A percentile compares a stretch with the other conserved stretches of the same genome.
These are phyloP conservation scores for Botrylloides violaceus DNA, from an alignment of 23 tunicate genomes.

Conservation along the genomic window DNA sequence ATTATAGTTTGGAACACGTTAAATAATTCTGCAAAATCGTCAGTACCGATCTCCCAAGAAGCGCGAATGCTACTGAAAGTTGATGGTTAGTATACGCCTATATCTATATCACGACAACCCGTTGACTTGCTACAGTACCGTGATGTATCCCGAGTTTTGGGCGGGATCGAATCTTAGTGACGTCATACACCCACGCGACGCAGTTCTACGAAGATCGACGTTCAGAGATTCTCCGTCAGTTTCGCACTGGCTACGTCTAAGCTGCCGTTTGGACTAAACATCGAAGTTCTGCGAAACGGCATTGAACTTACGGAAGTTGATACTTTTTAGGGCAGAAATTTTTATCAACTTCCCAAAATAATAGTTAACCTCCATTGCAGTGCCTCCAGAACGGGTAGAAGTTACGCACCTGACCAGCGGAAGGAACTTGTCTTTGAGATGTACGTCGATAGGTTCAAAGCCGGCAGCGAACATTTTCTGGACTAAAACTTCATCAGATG, in stretches of 20 bases:
- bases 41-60: neutral
- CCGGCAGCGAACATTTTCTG: conserved; percentile 63
- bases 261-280: too few species aligned
- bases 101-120: too few species aligned
- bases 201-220: too few species aligned
- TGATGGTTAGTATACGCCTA: neutral
- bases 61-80: neutral
- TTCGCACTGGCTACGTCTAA: too few species aligned
- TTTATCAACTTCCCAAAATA: too few species aligned
- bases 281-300: too few species aligned
- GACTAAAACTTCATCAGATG: conserved; percentile 18
- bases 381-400: conserved; percentile 45
- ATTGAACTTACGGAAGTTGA: too few species aligned
- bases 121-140: neutral
- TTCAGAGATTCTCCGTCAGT: too few species aligned
- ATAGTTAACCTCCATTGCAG: conserved; percentile 13
- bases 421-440: conserved; percentile 65
- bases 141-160: too few species aligned
- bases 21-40: neutral
- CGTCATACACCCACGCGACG: too few species aligned
- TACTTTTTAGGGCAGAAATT: too few species aligned
- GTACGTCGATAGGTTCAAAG: conserved; percentile 44
- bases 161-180: too few species aligned
- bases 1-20: neutral
- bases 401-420: conserved; percentile 38